These are phyloP conservation scores for Epinotia ramella DNA, from an alignment of 2,888 invertebrate species.

Conservation along the genomic window DNA sequence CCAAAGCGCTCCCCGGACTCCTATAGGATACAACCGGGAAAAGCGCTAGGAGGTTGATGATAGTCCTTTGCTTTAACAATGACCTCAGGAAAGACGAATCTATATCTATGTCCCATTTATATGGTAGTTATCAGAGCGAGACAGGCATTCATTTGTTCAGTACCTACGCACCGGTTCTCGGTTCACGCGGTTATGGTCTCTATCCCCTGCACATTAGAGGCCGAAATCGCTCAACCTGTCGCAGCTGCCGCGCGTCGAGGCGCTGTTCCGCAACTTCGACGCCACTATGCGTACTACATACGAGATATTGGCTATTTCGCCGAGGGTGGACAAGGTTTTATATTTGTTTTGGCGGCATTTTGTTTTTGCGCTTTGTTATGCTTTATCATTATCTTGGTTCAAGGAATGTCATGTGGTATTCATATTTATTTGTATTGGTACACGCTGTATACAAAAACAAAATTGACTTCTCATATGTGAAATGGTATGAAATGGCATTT, in stretches of 20 bases:
- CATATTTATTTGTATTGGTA: too few relatives aligned
- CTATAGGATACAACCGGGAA: too few relatives aligned
- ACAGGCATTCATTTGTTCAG: not conserved
- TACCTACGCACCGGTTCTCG: not conserved
- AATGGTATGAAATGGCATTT: too few relatives aligned
- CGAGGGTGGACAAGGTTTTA: conserved; percentile 77
- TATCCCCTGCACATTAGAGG: conserved; percentile 64
- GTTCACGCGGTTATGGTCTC: conserved; percentile 54
- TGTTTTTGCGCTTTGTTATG: conserved; percentile 51
- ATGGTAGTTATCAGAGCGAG: not conserved
- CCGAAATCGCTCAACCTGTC: conserved; percentile 83
- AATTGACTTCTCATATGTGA: too few relatives aligned
- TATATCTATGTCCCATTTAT: not conserved
- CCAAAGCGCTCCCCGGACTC: too few relatives aligned
- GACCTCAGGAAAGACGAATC: too few relatives aligned
- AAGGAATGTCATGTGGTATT: not conserved
- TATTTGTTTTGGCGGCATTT: conserved; percentile 49
- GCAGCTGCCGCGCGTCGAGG: conserved; percentile 79
- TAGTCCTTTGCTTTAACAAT: too few relatives aligned
- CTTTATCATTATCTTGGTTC: conserved; percentile 22
- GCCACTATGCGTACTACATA: conserved; percentile 73
- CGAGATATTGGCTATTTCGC: conserved; percentile 77
- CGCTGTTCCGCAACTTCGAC: conserved; percentile 77
- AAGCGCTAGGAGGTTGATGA: too few relatives aligned
- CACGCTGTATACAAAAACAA: too few relatives aligned